These are phyloP conservation scores for Scleropages formosus DNA, from an alignment of 2,797 vertebrate genomes.

Conservation along the genomic window DNA sequence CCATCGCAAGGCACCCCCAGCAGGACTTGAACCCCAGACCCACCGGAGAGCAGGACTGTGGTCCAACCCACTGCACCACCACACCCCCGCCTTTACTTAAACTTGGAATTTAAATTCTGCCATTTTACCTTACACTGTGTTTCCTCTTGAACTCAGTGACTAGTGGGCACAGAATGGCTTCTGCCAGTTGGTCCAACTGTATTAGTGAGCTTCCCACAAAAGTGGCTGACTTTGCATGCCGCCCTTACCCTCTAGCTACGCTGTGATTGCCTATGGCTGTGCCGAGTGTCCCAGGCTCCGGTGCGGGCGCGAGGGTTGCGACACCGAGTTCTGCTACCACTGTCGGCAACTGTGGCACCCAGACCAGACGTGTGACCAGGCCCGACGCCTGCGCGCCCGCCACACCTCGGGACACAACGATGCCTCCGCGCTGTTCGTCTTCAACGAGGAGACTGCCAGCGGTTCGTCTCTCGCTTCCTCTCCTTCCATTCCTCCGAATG, in stretches of 20 bases:
- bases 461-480: conserved; percentile 51
- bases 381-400: conserved; percentile 71
- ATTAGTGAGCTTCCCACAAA: too few species aligned
- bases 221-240: neutral
- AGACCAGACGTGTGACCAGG: conserved; percentile 76
- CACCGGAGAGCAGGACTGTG: too few species aligned
- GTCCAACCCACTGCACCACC: too few species aligned
- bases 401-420: conserved; percentile 65
- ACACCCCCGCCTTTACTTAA: too few species aligned
- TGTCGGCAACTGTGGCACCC: conserved; percentile 87
- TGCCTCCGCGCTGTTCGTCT: conserved; percentile 67
- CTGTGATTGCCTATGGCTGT: conserved; percentile 82
- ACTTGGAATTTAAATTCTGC: too few species aligned
- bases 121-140: too few species aligned
- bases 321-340: conserved; percentile 87
- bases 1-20: too few species aligned
- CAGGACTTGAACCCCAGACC: too few species aligned
- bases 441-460: conserved; percentile 71
- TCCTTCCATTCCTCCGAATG: too few species aligned
- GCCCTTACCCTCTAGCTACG: conserved; percentile 64
- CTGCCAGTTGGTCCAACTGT: too few species aligned
- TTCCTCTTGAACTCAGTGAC: too few species aligned
- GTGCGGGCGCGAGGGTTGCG: conserved; percentile 77
- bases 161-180: too few species aligned
- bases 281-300: conserved; percentile 81